Evolutionary conservation across 2,888 invertebrate species (phyloP), one percentile per base, ranked within the genome.

Genomic region (Norana najaformis): DNA sequence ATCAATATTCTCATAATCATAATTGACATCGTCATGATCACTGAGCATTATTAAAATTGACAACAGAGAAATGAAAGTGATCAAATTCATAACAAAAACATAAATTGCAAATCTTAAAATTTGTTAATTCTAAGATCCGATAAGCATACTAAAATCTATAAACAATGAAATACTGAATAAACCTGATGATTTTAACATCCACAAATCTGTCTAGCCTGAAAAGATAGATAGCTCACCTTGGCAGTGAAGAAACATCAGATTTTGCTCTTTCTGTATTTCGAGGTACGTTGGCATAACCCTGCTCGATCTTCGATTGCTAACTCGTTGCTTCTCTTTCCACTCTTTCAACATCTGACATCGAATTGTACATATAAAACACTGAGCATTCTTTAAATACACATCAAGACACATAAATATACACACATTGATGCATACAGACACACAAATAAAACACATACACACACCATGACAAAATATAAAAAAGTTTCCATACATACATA

Each of bases 311-410:
- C 11, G 35, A 6, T 30, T 69, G 13, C n/a, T 69, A 69, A 1
- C 1, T 69, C 69, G 69, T n/a, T 69, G 85, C 8, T n/a, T n/a
- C 85, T 36, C 37, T 30, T 85, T 85, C 85, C 85, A 85, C 0
- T 85, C 85, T 85, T 37, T 85, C 6, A 85, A 35, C 85, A 85
- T 85, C 85, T 85, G 13, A 85, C 34, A 36, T 85, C 36, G 35
- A 6, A 85, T 83, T 20, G 53, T 8, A 36, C 35, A 85, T 23
- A 85, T n/a, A 85, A 85, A 85, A 36, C 11, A 36, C 14, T 35
- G 34, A 53, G 23, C 23, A 16, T 23, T 53, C 23, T 53, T 53
- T 23, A 53, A 53, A 53, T 23, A 18, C 53, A 53, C 16, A 53
- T 53, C 16, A 53, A 53, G 53, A 18, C 53, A 53, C 53, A 18